These are phyloP conservation scores for Laticauda laticaudata DNA, from an alignment of 2,113 vertebrate species.

Conservation along the genomic window DNA sequence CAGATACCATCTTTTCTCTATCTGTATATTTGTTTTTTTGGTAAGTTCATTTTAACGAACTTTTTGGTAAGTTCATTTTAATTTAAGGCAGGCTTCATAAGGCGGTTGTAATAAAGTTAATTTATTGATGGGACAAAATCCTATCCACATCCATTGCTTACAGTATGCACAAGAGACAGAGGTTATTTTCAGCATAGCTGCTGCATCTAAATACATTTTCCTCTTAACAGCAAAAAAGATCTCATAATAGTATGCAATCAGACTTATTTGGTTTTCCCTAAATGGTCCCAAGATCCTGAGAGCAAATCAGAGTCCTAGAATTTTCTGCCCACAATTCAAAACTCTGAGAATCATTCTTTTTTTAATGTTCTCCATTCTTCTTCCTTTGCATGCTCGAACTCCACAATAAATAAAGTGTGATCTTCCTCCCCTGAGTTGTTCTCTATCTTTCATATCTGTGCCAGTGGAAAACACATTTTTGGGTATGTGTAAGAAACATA, in stretches of 20 bases:
- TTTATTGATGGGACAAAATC: not conserved
- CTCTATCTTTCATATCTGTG: not conserved
- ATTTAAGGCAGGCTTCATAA: not conserved
- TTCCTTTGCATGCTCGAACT: not conserved
- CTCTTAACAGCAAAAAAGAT: not conserved
- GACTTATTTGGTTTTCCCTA: not conserved
- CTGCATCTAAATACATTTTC: not conserved
- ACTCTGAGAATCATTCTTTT: not conserved
- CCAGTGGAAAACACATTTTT: slow-evolving; percentile 16
- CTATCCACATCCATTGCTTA: not conserved
- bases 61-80: not conserved
- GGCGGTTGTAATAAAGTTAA: not conserved
- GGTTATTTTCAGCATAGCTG: not conserved
- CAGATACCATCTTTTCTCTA: no score
- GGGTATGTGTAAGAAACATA: slow-evolving; percentile 11
- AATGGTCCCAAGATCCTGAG: not conserved
- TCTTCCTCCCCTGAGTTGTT: not conserved
- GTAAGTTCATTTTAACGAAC: not conserved
- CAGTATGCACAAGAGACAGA: not conserved
- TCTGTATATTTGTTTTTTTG: no score
- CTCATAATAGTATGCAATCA: not conserved
- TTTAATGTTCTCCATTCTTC: not conserved
- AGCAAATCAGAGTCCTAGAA: not conserved
- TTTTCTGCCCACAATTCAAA: not conserved
- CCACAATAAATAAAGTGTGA: not conserved